A percentile compares a stretch with the other conserved stretches of the same genome.
phyloP scores from a whole-genome alignment of 2,113 vertebrate species.

The Neomonachus schauinslandi region DNA sequence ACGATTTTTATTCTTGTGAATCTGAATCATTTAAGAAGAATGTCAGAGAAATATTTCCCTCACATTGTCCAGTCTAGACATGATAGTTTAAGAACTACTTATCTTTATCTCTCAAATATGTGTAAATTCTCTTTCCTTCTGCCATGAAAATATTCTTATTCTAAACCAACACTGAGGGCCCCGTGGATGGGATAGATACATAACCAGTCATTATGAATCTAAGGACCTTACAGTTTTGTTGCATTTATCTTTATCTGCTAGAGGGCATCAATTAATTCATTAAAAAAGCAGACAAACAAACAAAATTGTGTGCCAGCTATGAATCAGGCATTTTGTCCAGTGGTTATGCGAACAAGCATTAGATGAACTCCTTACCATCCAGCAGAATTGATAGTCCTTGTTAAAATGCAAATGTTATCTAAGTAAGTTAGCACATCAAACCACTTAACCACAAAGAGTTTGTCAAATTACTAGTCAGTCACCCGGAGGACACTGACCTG shows the following conservation, averaged over 20 bases:
- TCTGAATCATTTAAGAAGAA: constrained; percentile 45
- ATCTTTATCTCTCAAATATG: background rate
- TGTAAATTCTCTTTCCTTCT: constrained; percentile 18
- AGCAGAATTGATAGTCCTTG: background rate
- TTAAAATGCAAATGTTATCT: constrained; percentile 48
- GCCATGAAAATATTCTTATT: background rate
- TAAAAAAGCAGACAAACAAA: constrained; percentile 27
- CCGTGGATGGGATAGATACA: background rate
- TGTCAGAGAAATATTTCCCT: constrained; percentile 42
- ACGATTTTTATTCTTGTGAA: background rate
- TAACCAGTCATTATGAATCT: background rate
- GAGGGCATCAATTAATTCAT: background rate
- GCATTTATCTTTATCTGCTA: background rate
- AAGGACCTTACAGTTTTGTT: background rate
- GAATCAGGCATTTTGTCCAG: background rate
- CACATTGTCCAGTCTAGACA: background rate
- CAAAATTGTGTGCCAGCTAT: background rate
- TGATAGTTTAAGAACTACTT: constrained; percentile 34
- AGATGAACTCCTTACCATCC: background rate
- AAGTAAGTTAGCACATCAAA: constrained; percentile 14
- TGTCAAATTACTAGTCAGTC: background rate
- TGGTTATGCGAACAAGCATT: background rate
- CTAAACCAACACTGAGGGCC: background rate
- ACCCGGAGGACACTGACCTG: background rate
- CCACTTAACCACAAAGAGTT: background rate